Evolutionary conservation across 2,113 vertebrate species (phyloP), one percentile per base, ranked within the genome.

Genomic region (Spea multiplicata): DNA sequence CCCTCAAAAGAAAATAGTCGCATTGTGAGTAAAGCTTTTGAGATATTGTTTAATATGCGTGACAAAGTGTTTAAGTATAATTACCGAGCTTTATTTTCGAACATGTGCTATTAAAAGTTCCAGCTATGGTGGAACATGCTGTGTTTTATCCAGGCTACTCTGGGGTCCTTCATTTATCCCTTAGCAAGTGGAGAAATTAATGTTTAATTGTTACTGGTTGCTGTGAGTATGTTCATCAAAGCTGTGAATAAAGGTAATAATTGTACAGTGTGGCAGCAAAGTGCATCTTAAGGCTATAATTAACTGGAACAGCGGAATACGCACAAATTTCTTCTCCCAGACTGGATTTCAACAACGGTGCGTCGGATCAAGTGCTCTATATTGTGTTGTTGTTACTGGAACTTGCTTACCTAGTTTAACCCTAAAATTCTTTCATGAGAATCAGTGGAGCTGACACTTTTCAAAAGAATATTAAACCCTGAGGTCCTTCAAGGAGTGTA

Each of bases 41-140:
- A 16, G 73, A 74, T 50, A 74, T 65, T 74, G 73, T 74, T 74
- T 74, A 74, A 74, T 64, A 50, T 65, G 57, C 14, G 59, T 8
- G 9, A 50, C 73, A 48, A 57, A 47, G 73, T 74, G 73, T 64
- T 74, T 74, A 74, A 65, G 45, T 61, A 61, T 65, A 74, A 74
- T 74, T 74, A 74, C 57, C 49, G n/a, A 49, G n/a, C 73, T 65
- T 62, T 64, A 74, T 74, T 74, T 74, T 47, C 8, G n/a, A 64
- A 50, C 73, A 65, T 64, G 59, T 65, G 73, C 73, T 74, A 74
- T 74, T 49, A 74, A 74, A 65, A 64, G 73, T 75, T 75, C 17
- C 14, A 10, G 30, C 61, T 47, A 62, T 62, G 47, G 17, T 65
- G 73, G 46, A 62, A 14, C 62, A 13, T 59, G 61, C 73, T 75